Evolutionary conservation across 2,888 invertebrate genomes (phyloP).

Genomic region (Marronus borbonicus): DNA sequence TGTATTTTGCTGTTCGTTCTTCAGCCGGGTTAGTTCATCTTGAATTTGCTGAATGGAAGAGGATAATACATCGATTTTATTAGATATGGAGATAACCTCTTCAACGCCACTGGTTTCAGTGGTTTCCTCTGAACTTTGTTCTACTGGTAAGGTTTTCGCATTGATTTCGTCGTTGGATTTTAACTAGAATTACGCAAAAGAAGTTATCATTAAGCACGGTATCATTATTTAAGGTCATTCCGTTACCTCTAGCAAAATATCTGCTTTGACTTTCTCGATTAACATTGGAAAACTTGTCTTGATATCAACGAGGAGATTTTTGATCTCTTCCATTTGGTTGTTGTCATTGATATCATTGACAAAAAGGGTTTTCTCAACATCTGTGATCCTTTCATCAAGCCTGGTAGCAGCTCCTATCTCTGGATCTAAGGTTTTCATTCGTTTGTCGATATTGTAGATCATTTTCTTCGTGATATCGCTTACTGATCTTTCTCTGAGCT

Average conservation of each 20-base stretch:
- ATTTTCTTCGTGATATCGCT: constrained; percentile 86
- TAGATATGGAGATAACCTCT: background rate
- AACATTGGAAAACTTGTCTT: constrained; percentile 69
- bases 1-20: constrained; percentile 67
- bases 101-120: background rate
- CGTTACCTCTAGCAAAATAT: constrained; percentile 64
- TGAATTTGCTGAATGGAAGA: constrained; percentile 63
- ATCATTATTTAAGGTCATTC: background rate
- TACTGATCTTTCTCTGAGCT: constrained; percentile 83
- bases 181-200: too few species aligned
- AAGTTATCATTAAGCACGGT: background rate
- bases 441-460: constrained; percentile 80
- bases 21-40: constrained; percentile 63
- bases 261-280: constrained; percentile 69
- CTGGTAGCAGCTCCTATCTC: constrained; percentile 79
- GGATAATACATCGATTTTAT: constrained; percentile 14
- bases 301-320: constrained; percentile 73
- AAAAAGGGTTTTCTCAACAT: constrained; percentile 83
- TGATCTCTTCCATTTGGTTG: constrained; percentile 76
- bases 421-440: constrained; percentile 79
- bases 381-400: constrained; percentile 82
- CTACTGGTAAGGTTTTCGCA: too few species aligned
- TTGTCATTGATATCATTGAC: constrained; percentile 80
- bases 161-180: too few species aligned
- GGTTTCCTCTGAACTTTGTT: background rate